Evolutionary conservation across 1,140 invertebrate genomes (phyloP).

Genomic region (Drosophila parabipectinata): DNA sequence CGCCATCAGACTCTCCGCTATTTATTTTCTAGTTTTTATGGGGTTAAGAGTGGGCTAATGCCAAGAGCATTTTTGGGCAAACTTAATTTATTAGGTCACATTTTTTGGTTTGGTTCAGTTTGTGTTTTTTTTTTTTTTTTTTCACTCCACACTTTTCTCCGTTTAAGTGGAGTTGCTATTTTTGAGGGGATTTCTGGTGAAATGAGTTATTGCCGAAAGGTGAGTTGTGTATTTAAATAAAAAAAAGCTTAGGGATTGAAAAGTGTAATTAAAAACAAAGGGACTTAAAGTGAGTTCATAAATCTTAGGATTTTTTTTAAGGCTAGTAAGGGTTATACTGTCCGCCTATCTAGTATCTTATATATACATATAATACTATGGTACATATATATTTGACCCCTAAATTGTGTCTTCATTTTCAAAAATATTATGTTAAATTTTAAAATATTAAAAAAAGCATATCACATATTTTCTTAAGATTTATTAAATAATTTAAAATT

Average conservation of each 20-base stretch:
- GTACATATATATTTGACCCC: no score
- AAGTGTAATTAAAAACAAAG: not conserved
- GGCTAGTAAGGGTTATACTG: no score
- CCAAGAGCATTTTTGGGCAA: constrained; percentile 14
- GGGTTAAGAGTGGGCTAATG: constrained; percentile 11
- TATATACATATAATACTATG: no score
- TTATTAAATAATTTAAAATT: no score
- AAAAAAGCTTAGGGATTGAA: no score
- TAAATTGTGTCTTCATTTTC: no score
- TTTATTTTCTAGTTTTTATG: not conserved
- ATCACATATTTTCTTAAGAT: no score
- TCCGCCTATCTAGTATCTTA: no score
- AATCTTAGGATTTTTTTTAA: no score
- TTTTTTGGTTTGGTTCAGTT: not conserved
- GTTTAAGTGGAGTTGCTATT: constrained; percentile 4
- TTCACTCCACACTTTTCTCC: not conserved
- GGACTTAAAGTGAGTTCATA: not conserved
- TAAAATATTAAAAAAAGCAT: no score
- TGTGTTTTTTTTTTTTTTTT: not conserved
- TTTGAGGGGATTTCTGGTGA: not conserved
- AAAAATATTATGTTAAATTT: no score
- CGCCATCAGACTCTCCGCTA: constrained; percentile 1
- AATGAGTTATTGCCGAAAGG: not conserved
- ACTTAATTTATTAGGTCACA: constrained; percentile 5
- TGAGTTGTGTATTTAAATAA: not conserved